Evolutionary conservation across 2,113 vertebrate species (phyloP), one percentile per base, ranked within the genome.

Genomic region (Anoplopoma fimbria): DNA sequence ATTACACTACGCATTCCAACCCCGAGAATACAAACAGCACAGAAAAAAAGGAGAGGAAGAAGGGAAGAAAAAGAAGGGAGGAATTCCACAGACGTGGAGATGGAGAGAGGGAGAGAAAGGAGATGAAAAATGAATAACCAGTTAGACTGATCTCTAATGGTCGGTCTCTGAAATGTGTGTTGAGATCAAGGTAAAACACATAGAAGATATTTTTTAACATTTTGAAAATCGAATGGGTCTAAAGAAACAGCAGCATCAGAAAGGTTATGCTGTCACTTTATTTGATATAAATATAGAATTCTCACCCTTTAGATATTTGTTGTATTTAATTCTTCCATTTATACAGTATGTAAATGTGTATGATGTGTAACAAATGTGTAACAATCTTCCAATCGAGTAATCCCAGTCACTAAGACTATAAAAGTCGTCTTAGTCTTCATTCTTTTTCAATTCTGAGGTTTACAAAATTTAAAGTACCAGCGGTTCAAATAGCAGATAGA

Each of bases 1-100:
- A 93, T 93, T 91, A 91, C 38, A 49, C 36, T 86, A 89, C 34
- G 87, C 92, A 94, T 93, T 89, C 92, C 90, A 75, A 75, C 88
- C 67, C 76, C 0, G 17, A 76, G 49, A 85, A 67, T 40, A 38
- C 51, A 84, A 73, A 62, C 13, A 2, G 29, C 42, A 25, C 36
- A 69, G 36, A 58, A 15, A 55, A n/a, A 62, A 10, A 78, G 31
- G 45, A 68, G 42, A 79, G 58, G 76, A 70, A 87, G 53, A 57
- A 14, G 4, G 4, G 53, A 57, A 69, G 36, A 57, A 14, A 53
- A 27, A 61, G 9, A 77, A 34, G 34, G 61, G 49, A 81, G 58
- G 76, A 73, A 87, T 85, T 83, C 45, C 36, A 77, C 49, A 57
- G 29, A 79, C 65, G 68, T 42, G 71, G 21, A 79, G 55, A 78